phyloP scores from a whole-genome alignment of 2,888 invertebrate species.

The Ophion costatus region DNA sequence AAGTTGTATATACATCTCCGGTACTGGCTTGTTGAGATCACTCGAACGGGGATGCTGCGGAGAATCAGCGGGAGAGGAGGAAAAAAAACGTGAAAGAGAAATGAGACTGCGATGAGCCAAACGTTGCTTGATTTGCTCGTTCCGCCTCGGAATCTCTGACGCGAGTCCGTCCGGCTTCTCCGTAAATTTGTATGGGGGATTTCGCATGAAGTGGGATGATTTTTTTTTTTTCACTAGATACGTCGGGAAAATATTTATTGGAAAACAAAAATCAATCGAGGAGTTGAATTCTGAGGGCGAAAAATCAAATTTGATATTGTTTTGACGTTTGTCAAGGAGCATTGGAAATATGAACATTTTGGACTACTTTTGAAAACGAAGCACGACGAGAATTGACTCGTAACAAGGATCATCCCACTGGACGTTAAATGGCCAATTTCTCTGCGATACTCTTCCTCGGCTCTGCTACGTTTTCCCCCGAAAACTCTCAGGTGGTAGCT shows the following conservation, averaged over 20 bases:
- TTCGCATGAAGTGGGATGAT: constrained; percentile 12
- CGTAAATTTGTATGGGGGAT: constrained; percentile 2
- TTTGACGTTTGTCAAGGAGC: too few species aligned
- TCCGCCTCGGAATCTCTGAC: constrained; percentile 65
- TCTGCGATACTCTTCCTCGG: not conserved
- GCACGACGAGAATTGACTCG: too few species aligned
- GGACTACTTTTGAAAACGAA: not conserved
- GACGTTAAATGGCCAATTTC: too few species aligned
- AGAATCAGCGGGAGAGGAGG: constrained; percentile 53
- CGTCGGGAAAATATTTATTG: not conserved
- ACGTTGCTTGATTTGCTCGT: constrained; percentile 68
- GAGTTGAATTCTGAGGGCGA: not conserved
- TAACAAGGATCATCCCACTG: too few species aligned
- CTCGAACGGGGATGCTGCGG: constrained; percentile 57
- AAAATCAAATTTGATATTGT: too few species aligned
- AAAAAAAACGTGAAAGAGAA: constrained; percentile 43
- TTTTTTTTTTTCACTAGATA: not conserved
- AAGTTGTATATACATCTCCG: constrained; percentile 54
- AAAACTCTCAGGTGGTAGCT: not conserved
- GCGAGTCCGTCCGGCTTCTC: constrained; percentile 59
- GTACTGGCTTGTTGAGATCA: constrained; percentile 47
- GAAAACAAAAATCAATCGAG: not conserved
- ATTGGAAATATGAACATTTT: too few species aligned
- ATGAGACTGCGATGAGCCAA: constrained; percentile 63
- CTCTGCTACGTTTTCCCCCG: not conserved